These are phyloP conservation scores for Clistopyga incitator DNA, from an alignment of 2,888 invertebrate species.

Conservation along the genomic window DNA sequence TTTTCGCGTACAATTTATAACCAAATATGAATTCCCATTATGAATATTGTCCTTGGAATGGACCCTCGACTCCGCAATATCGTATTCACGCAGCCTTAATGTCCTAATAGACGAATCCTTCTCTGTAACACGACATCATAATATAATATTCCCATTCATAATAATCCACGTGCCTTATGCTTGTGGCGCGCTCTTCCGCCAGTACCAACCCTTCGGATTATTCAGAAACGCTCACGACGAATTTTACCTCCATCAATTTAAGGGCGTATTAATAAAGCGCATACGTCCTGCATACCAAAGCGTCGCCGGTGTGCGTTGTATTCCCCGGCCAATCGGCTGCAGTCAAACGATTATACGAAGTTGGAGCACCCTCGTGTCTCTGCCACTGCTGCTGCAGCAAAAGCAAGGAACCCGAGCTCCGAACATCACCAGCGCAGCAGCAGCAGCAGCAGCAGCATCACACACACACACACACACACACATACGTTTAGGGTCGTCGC, in stretches of 20 bases:
- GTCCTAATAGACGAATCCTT: background rate
- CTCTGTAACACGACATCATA: background rate
- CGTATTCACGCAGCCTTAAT: background rate
- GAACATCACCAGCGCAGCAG: slow-evolving; percentile 41
- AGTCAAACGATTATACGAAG: slow-evolving; percentile 49
- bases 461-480: slow-evolving; percentile 30
- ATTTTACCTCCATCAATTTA: slow-evolving; percentile 62
- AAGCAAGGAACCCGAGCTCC: slow-evolving; percentile 30
- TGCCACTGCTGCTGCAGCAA: slow-evolving; percentile 40
- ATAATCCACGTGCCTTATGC: slow-evolving; percentile 56
- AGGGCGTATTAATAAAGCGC: slow-evolving; percentile 62
- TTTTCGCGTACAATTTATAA: background rate
- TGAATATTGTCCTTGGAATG: background rate
- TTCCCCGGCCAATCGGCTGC: slow-evolving; percentile 42
- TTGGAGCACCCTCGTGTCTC: slow-evolving; percentile 32
- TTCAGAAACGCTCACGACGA: slow-evolving; percentile 50
- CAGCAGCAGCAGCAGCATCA: background rate
- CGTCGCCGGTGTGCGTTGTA: slow-evolving; percentile 1
- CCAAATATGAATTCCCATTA: background rate
- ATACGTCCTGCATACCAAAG: slow-evolving; percentile 55
- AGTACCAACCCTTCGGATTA: slow-evolving; percentile 29
- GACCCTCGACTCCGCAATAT: background rate
- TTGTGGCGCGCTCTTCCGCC: slow-evolving; percentile 1
- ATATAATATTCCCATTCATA: slow-evolving; percentile 50
- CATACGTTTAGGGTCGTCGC: slow-evolving; percentile 35